These are phyloP conservation scores for Stenurella melanura DNA, from an alignment of 2,888 invertebrate species.

Conservation along the genomic window DNA sequence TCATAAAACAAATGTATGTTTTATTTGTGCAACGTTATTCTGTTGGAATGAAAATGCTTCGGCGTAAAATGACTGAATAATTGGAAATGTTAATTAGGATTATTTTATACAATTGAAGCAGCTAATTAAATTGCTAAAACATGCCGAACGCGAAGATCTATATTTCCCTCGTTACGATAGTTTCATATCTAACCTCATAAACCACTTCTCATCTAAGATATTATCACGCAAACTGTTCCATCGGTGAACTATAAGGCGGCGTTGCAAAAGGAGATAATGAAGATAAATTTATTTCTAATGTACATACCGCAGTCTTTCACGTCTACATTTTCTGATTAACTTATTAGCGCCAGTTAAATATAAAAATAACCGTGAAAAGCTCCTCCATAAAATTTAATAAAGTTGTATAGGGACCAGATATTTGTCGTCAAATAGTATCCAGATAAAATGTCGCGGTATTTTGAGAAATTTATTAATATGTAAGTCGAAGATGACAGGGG, in stretches of 20 bases:
- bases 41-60: too few species aligned
- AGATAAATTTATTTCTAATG: slow-evolving; percentile 24
- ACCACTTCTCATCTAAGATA: slow-evolving; percentile 38
- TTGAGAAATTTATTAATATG: too few species aligned
- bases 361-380: not conserved
- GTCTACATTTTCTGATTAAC: not conserved
- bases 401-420: too few species aligned
- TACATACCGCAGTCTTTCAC: slow-evolving; percentile 11
- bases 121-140: slow-evolving; percentile 9
- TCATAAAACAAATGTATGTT: too few species aligned
- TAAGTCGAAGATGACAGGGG: too few species aligned
- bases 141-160: not conserved
- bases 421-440: too few species aligned
- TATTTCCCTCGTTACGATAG: slow-evolving; percentile 29
- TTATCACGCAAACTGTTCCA: slow-evolving; percentile 40
- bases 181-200: slow-evolving; percentile 45
- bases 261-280: slow-evolving; percentile 1
- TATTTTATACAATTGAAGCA: not conserved
- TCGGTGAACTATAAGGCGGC: slow-evolving; percentile 5
- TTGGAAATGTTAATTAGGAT: not conserved
- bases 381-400: not conserved
- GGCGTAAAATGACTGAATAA: too few species aligned
- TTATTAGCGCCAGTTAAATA: not conserved
- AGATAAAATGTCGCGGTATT: too few species aligned
- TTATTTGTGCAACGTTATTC: too few species aligned